phyloP scores from a whole-genome alignment of 92 coral and sea anemone genomes.

The Nematostella vectensis region DNA sequence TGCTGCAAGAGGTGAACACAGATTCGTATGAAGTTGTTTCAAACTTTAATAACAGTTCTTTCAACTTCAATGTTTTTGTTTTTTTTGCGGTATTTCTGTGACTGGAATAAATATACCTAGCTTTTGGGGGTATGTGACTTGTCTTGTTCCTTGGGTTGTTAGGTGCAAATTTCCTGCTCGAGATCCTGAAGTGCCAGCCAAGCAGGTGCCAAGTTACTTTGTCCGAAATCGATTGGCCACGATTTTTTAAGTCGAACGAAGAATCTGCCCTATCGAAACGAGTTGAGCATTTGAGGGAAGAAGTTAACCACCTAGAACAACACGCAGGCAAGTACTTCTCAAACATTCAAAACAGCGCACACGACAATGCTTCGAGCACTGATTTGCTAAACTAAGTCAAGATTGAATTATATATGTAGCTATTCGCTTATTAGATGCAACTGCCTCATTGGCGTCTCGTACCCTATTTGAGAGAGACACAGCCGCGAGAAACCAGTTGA shows the following conservation, averaged over 20 bases:
- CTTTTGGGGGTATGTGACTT: background rate
- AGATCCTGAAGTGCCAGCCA: conserved; percentile 23
- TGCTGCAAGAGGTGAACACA: conserved; percentile 48
- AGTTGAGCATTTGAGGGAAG: conserved; percentile 8
- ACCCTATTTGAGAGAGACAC: conserved; percentile 29
- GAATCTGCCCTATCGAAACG: conserved; percentile 6
- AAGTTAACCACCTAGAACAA: background rate
- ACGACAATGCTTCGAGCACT: no score
- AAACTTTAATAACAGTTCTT: no score
- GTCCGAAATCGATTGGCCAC: conserved; percentile 42
- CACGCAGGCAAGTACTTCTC: no score
- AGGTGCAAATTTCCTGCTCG: conserved; percentile 18
- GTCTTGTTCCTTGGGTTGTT: background rate
- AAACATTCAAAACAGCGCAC: no score
- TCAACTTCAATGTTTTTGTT: no score
- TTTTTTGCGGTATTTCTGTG: background rate
- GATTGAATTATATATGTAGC: no score
- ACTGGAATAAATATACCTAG: background rate
- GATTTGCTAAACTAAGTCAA: no score
- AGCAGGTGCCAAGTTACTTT: conserved; percentile 25
- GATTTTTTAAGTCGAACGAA: conserved; percentile 12
- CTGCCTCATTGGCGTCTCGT: conserved; percentile 10
- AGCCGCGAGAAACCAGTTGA: conserved; percentile 13
- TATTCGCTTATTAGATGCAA: no score
- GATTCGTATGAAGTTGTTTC: no score